Evolutionary conservation across 2,797 vertebrate species (phyloP).

Genomic region (Paedocypris micromegethes): DNA sequence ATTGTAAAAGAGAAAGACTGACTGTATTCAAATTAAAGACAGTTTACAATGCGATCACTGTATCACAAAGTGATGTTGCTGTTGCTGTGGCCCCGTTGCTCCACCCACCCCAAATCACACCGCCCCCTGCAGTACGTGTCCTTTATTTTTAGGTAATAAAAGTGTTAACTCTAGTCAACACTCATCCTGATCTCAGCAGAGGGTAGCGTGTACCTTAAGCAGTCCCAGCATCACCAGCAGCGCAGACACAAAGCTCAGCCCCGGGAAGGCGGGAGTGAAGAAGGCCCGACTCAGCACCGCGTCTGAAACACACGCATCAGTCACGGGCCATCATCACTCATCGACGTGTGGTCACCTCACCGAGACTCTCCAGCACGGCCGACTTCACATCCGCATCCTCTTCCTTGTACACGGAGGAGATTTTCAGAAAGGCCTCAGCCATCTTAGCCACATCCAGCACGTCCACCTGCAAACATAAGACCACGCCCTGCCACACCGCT

Average conservation of each 20-base stretch:
- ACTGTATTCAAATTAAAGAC: too few species aligned
- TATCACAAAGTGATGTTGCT: too few species aligned
- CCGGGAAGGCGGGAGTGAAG: constrained; percentile 73
- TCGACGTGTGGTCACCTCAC: constrained; percentile 52
- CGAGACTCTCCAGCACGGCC: constrained; percentile 70
- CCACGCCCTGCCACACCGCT: background rate
- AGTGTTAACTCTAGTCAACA: background rate
- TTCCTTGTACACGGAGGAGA: constrained; percentile 90
- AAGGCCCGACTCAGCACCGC: constrained; percentile 86
- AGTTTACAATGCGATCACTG: too few species aligned
- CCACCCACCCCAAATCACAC: too few species aligned
- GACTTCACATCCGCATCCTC: constrained; percentile 74
- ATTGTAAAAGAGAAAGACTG: too few species aligned
- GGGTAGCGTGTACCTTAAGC: constrained; percentile 74
- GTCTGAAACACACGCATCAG: constrained; percentile 64
- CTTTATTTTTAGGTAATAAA: background rate
- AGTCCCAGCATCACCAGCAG: constrained; percentile 87
- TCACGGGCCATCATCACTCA: background rate
- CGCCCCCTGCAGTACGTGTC: too few species aligned
- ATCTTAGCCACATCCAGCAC: constrained; percentile 78
- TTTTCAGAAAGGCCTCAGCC: constrained; percentile 83
- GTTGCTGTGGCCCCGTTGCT: too few species aligned
- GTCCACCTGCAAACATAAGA: constrained; percentile 73
- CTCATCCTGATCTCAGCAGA: background rate
- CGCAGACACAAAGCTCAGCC: constrained; percentile 79